Evolutionary conservation across 2,113 vertebrate species (phyloP).

Genomic region (Oncorhynchus clarkii): DNA sequence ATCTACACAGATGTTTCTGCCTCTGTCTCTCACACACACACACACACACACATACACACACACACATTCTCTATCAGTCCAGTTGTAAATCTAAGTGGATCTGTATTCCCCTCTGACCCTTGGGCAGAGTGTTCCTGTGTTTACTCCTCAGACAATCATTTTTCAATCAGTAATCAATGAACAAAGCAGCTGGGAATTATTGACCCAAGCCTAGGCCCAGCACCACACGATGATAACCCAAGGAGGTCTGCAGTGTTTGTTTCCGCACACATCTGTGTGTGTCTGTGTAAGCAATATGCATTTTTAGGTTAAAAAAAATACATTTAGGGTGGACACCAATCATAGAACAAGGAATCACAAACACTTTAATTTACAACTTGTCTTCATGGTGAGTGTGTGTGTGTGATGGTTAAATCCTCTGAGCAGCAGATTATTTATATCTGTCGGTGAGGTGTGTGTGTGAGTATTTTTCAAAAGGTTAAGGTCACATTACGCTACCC

Average conservation of each 20-base stretch:
- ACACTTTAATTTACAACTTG: too few relatives aligned
- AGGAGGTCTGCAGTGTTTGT: not conserved
- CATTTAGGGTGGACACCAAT: not conserved
- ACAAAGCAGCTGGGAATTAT: conserved; percentile 27
- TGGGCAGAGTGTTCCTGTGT: conserved; percentile 45
- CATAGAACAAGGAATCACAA: too few relatives aligned
- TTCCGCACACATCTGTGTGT: not conserved
- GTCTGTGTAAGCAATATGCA: not conserved
- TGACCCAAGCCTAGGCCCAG: not conserved
- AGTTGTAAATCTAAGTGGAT: conserved; percentile 32
- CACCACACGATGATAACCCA: not conserved
- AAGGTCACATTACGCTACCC: not conserved
- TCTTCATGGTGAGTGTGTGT: too few relatives aligned
- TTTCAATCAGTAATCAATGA: conserved; percentile 49
- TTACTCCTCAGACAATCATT: conserved; percentile 45
- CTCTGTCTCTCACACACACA: not conserved
- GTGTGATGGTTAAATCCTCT: not conserved
- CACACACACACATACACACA: not conserved
- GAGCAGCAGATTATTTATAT: not conserved
- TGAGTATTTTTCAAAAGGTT: not conserved
- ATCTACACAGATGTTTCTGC: not conserved
- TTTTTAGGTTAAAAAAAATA: not conserved
- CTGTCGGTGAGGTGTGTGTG: too few relatives aligned
- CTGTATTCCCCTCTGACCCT: conserved; percentile 38
- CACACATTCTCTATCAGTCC: not conserved